These are phyloP conservation scores for Heloderma charlesbogerti DNA, from an alignment of 2,113 vertebrate genomes.

Conservation along the genomic window DNA sequence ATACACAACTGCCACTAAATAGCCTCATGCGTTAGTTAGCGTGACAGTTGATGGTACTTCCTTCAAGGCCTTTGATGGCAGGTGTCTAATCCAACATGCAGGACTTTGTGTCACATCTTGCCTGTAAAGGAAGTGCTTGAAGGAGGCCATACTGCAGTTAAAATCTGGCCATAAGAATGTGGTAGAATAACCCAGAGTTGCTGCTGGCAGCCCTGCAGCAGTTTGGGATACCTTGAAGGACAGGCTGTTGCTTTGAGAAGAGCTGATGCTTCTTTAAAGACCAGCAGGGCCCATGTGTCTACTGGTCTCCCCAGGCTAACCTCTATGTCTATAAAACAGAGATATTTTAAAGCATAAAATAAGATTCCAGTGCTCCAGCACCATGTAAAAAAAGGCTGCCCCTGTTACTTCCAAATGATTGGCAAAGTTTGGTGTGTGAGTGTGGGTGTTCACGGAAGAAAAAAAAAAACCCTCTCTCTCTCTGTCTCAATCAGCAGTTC, in stretches of 20 bases:
- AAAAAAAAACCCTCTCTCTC: not conserved
- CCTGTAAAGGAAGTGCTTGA: no score
- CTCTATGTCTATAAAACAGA: not conserved
- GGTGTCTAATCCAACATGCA: not conserved
- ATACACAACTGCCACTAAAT: not conserved
- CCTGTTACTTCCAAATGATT: not conserved
- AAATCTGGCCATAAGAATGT: not conserved
- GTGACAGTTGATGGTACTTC: not conserved
- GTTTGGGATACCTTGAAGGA: not conserved
- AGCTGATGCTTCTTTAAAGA: not conserved
- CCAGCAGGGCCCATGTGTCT: not conserved
- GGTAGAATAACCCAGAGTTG: not conserved
- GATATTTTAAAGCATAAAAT: not conserved
- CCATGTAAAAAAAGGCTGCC: not conserved
- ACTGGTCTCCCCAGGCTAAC: not conserved
- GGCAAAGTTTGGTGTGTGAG: not conserved
- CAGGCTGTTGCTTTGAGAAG: not conserved
- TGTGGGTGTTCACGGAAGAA: not conserved
- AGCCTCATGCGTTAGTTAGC: not conserved
- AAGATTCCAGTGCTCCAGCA: not conserved
- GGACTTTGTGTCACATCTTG: not conserved
- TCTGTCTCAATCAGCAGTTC: constrained; percentile 43
- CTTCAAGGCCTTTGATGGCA: not conserved
- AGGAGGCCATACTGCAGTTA: not conserved
- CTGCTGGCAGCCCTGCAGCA: no score